Evolutionary conservation across 2,113 vertebrate genomes (phyloP), one percentile per base, ranked within the genome.

Genomic region (Cynocephalus volans): DNA sequence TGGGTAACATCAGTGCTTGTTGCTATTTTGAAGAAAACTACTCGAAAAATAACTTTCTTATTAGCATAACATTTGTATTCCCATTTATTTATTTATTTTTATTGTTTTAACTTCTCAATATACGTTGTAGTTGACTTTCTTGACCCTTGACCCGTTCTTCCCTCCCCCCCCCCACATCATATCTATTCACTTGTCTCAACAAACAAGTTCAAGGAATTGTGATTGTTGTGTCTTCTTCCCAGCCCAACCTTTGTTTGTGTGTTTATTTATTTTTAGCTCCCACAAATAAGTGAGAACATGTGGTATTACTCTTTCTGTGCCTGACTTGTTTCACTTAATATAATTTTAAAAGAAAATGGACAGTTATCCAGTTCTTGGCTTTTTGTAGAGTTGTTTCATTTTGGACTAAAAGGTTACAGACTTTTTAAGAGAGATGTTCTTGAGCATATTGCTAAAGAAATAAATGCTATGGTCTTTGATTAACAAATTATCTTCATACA

Each of bases 401-500:
- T 96, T 90, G 62, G 52, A 76, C 1, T 87, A n/a, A 95, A 96
- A 88, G 69, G 6, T 70, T 58, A 45, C 7, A n/a, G 2, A 31
- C 91, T 95, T 92, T 95, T 85, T 88, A 90, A 82, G 95, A 90
- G 91, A 95, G n/a, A 33, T 0, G 45, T 56, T 45, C 21, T 95
- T 84, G 33, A 96, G 56, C 96, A 69, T 24, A 48, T 94, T 83
- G 87, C 48, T 83, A 28, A 97, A 98, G 84, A 96, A 95, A 90
- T 95, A 73, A 26, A 5, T 81, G 72, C 65, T 93, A 81, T 87
- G 73, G 75, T 93, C 64, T 97, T 91, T 90, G 48, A 96, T 95
- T 97, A 98, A 95, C 62, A 98, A 97, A 70, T 92, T 89, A 96
- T 90, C 86, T 28, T 97, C 70, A 83, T 50, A 77, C 70, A 93